A percentile compares a stretch with the other conserved stretches of the same genome.
phyloP scores from a whole-genome alignment of 2,797 vertebrate genomes.

The Rhadinocentrus ornatus region DNA sequence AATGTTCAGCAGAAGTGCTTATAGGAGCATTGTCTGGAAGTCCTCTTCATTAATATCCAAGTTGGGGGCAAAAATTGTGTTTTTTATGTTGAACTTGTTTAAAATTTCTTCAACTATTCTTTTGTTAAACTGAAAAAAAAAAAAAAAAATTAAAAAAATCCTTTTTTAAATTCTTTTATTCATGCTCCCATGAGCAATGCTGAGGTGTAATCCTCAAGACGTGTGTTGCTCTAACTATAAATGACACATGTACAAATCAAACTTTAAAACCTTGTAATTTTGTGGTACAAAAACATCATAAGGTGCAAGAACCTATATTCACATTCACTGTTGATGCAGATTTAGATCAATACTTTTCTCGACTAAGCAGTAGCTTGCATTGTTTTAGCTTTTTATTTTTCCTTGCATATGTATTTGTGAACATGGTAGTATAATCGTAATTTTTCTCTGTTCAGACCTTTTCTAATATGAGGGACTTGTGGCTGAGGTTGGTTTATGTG shows the following conservation, averaged over 20 bases:
- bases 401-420: slow-evolving; percentile 1
- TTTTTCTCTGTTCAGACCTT: slow-evolving; percentile 39
- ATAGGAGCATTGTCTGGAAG: background rate
- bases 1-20: background rate
- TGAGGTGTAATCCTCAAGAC: no score
- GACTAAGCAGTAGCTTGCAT: background rate
- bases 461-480: slow-evolving; percentile 42
- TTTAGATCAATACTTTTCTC: background rate
- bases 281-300: no score
- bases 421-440: background rate
- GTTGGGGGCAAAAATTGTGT: background rate
- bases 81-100: background rate
- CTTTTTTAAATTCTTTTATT: background rate
- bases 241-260: background rate
- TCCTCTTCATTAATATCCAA: background rate
- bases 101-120: background rate
- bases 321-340: background rate
- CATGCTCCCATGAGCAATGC: background rate
- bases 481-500: slow-evolving; percentile 25
- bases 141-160: no score
- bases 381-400: background rate
- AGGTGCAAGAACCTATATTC: background rate
- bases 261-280: background rate
- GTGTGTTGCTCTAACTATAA: no score
- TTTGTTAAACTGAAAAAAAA: background rate